Conservation (phyloP, 2,113 vertebrate genomes). For the Catharus fuscescens region DNA sequence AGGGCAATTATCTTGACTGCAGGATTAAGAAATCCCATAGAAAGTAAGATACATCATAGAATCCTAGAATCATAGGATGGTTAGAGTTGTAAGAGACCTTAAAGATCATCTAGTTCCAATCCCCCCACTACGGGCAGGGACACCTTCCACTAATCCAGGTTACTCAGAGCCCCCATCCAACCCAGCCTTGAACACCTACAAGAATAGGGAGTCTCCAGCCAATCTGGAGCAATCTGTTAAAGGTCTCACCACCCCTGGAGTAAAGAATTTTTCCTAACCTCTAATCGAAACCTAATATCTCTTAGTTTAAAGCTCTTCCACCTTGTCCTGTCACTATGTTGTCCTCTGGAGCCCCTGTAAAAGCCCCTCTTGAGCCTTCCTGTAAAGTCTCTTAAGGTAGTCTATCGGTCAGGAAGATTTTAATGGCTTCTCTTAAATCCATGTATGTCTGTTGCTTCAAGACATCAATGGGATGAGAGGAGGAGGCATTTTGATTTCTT, state of each 20-base stretch:
- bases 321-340: neutral
- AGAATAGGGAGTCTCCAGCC: neutral
- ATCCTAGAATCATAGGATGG: neutral
- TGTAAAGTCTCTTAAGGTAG: neutral
- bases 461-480: fast-evolving
- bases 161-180: neutral
- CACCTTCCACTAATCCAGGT: neutral
- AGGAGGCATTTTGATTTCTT: neutral
- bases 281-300: neutral
- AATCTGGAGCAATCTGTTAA: neutral
- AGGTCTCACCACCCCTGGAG: neutral
- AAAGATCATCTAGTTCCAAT: neutral
- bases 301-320: neutral
- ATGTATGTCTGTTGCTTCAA: neutral
- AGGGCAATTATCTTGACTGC: neutral
- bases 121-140: no score
- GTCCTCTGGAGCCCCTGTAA: fast-evolving
- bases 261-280: neutral
- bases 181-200: neutral
- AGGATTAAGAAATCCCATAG: neutral
- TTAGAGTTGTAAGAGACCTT: neutral
- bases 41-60: neutral
- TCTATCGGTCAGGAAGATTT: neutral
- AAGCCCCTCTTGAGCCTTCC: neutral
- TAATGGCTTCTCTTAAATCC: neutral